These are phyloP conservation scores for Leucoraja erinaceus DNA, from an alignment of 2,113 vertebrate species.

Conservation along the genomic window DNA sequence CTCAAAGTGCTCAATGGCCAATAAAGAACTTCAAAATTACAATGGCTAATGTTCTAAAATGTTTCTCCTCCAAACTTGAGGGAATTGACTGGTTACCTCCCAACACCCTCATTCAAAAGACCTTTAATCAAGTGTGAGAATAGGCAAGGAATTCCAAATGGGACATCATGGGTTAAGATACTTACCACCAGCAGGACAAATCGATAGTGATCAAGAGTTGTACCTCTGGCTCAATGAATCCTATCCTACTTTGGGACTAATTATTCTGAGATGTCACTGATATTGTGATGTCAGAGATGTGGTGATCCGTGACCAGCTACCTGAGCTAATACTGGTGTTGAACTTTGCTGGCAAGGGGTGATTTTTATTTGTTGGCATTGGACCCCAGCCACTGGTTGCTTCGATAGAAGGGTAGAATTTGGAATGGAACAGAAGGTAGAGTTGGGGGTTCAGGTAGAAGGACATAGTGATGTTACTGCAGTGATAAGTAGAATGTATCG, in stretches of 20 bases:
- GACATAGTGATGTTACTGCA: not conserved
- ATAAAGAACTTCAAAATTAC: not conserved
- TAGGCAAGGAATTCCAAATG: not conserved
- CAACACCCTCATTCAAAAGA: not conserved
- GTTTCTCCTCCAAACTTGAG: not conserved
- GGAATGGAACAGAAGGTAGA: not conserved
- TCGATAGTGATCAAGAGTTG: not conserved
- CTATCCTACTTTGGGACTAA: not conserved
- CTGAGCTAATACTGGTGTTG: not conserved
- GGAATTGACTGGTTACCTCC: not conserved
- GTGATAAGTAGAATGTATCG: too few species aligned
- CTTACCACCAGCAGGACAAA: not conserved
- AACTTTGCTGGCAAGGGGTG: not conserved
- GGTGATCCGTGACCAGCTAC: not conserved
- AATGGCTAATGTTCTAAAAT: not conserved
- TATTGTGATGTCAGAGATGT: not conserved
- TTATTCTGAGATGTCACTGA: not conserved
- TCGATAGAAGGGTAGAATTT: not conserved
- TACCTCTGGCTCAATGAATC: not conserved
- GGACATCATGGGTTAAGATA: not conserved
- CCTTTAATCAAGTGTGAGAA: not conserved
- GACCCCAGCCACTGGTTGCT: not conserved
- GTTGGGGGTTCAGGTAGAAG: not conserved
- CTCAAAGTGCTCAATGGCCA: not conserved
- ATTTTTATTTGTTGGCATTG: not conserved